phyloP scores from a whole-genome alignment of 2,113 vertebrate species.

The Porphyrio hochstetteri region DNA sequence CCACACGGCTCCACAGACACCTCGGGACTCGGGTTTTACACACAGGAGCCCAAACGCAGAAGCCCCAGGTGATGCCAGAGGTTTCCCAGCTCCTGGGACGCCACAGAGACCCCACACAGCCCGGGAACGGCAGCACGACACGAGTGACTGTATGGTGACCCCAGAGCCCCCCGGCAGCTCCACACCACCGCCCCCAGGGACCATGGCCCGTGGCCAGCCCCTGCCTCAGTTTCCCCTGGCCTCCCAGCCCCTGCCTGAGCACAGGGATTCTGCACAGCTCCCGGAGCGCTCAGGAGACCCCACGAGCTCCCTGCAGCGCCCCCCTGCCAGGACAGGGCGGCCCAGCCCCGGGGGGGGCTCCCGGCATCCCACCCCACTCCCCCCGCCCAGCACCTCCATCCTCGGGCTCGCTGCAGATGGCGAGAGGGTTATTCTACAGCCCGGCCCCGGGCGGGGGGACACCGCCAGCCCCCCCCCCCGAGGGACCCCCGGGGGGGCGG shows the following conservation, averaged over 20 bases:
- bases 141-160: fast-evolving
- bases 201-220: background rate
- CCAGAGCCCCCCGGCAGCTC: background rate
- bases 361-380: too few species aligned
- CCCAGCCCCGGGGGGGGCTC: too few species aligned
- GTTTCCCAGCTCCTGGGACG: background rate
- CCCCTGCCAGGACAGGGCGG: too few species aligned
- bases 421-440: too few species aligned
- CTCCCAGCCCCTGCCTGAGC: background rate
- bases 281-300: background rate
- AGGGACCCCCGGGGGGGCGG: too few species aligned
- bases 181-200: fast-evolving
- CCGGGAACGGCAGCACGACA: fast-evolving
- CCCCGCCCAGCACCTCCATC: too few species aligned
- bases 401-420: too few species aligned
- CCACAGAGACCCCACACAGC: background rate
- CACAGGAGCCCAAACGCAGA: background rate
- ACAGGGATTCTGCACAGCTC: background rate
- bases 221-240: background rate
- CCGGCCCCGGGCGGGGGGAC: too few species aligned
- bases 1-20: background rate
- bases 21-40: background rate
- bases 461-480: too few species aligned
- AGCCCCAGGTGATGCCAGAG: fast-evolving
- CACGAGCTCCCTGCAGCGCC: too few species aligned